These are phyloP conservation scores for Babyrousa celebensis DNA, from an alignment of 2,797 vertebrate genomes.

Conservation along the genomic window DNA sequence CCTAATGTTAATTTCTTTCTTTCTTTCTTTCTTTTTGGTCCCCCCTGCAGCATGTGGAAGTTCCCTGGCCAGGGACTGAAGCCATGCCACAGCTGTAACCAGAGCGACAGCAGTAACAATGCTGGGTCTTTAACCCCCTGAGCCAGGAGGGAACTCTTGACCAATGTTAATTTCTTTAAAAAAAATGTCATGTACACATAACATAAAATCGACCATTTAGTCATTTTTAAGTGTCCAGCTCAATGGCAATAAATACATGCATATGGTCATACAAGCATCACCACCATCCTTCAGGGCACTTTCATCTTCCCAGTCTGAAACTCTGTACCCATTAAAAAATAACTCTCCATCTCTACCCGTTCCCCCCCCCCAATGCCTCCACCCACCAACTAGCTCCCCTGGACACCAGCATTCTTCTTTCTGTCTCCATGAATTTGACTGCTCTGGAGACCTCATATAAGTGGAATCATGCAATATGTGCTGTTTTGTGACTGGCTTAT, in stretches of 20 bases:
- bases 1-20: not conserved
- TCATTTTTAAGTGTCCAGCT: not conserved
- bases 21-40: no score
- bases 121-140: no score
- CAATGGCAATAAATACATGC: not conserved
- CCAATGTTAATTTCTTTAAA: not conserved
- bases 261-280: accelerated
- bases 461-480: not conserved
- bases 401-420: not conserved
- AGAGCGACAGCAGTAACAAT: no score
- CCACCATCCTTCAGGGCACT: not conserved
- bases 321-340: not conserved
- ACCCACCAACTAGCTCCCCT: no score
- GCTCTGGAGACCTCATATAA: not conserved
- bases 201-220: not conserved
- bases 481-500: not conserved
- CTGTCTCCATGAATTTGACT: not conserved
- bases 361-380: no score
- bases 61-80: no score
- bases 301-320: not conserved
- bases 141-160: no score
- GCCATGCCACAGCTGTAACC: no score
- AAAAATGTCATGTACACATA: not conserved
- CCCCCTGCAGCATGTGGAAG: no score
- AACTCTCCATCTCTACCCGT: not conserved